phyloP scores from a whole-genome alignment of 1,140 invertebrate species.

The Drosophila teissieri region DNA sequence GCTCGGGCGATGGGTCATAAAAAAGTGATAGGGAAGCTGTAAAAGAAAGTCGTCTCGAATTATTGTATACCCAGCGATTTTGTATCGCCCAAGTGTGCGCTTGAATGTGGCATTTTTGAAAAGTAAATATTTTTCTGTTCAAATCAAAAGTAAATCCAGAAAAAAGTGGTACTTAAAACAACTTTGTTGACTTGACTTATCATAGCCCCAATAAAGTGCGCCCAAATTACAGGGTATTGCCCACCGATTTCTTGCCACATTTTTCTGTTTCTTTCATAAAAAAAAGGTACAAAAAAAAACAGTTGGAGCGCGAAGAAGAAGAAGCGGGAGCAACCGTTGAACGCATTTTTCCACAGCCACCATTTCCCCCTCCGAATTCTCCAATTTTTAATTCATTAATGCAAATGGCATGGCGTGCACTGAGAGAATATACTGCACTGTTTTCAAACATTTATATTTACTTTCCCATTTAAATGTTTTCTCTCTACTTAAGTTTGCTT shows the following conservation, averaged over 20 bases:
- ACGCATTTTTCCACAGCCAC: conserved; percentile 53
- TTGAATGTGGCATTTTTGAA: no score
- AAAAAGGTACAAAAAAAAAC: conserved; percentile 23
- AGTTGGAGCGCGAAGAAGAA: conserved; percentile 10
- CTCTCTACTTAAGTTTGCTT: no score
- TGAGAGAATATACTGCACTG: background rate
- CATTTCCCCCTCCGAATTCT: conserved; percentile 17
- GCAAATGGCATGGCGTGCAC: conserved; percentile 26
- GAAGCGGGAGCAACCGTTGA: conserved; percentile 39
- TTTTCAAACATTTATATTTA: background rate
- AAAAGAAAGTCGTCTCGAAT: background rate
- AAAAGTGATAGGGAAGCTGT: conserved; percentile 12
- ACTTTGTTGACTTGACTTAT: background rate
- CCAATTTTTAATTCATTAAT: conserved; percentile 61
- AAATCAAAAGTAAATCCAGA: no score
- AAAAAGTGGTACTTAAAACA: background rate
- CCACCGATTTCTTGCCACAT: conserved; percentile 53
- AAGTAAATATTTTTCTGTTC: no score
- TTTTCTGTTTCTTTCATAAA: conserved; percentile 66
- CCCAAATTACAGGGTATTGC: conserved; percentile 16
- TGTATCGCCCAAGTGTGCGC: no score
- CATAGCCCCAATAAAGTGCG: background rate
- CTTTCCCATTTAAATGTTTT: no score
- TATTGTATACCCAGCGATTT: background rate
- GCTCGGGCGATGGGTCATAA: conserved; percentile 18